Base-by-base conservation (phyloP, 2,888 invertebrate genomes). In the Thyatira batis region DNA sequence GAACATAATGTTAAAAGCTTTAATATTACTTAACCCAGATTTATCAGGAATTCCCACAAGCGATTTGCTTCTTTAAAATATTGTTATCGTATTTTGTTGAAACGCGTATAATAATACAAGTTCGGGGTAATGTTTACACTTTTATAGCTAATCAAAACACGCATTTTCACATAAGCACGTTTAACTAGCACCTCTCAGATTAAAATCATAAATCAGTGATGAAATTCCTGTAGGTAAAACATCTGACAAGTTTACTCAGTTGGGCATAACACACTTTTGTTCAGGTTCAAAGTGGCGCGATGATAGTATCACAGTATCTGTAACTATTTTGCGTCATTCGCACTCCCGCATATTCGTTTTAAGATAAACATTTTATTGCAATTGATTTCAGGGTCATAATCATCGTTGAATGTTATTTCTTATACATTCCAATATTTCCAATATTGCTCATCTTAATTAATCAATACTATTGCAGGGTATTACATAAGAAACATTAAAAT, bases 311-410 rank as follows among this genome's bases (percentile, higher is more conserved):
- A 57, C 51, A 3, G 53, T 69, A 67, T 61, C 55, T 69, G 52
- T 39, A 50, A 62, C 61, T 62, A 71, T 63, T 77, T 76, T 80
- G 66, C 77, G 73, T 82, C 76, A 78, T 71, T 65, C 60, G 51
- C 63, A 69, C 65, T 63, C 55, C 57, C 56, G 53, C 68, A 61
- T 60, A 58, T 61, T 59, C 52, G 55, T 59, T 59, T 30, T 54
- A 67, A 68, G 56, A 65, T 78, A 78, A 75, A 78, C 66, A 77
- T 73, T 76, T 66, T 67, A 55, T 58, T 63, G 20, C 28, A 56
- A 56, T 57, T 56, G 51, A 53, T 53, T 57, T 49, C 49, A 45
- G 52, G 23, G 45, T 48, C 50, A 54, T 53, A 62, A 69, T 71
- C 61, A 60, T 55, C 54, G 51, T 27, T 50, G 20, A 48, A 55